These are phyloP conservation scores for Drosophila histrio DNA, from an alignment of 2,888 invertebrate species.

Conservation along the genomic window DNA sequence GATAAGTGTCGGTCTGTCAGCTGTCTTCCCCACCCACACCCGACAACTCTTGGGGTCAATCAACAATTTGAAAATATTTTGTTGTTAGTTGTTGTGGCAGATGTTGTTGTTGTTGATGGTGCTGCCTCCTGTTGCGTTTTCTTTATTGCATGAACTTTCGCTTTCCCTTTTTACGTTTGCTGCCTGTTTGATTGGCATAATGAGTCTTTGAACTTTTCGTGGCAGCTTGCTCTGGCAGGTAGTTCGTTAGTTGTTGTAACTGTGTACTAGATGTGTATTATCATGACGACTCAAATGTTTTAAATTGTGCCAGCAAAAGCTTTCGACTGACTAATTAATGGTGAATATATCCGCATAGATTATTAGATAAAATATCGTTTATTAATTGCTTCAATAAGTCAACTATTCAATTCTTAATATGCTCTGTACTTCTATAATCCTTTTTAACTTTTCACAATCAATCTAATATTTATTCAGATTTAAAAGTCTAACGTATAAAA, in stretches of 20 bases:
- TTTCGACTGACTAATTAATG: constrained; percentile 22
- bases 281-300: constrained; percentile 16
- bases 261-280: constrained; percentile 34
- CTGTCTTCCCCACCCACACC: constrained; percentile 50
- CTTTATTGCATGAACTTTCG: constrained; percentile 65
- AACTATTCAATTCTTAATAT: no score
- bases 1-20: constrained; percentile 63
- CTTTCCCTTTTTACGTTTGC: constrained; percentile 67
- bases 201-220: constrained; percentile 60
- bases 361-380: neutral
- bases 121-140: constrained; percentile 65
- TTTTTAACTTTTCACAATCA: no score
- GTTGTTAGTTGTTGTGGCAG: constrained; percentile 30
- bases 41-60: constrained; percentile 63
- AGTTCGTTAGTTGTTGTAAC: constrained; percentile 36
- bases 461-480: no score
- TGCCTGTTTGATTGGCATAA: constrained; percentile 58
- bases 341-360: no score
- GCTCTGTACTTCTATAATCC: no score
- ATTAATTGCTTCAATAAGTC: neutral
- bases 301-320: constrained; percentile 29
- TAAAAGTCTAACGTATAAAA: neutral
- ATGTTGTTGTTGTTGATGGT: constrained; percentile 30
- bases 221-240: constrained; percentile 44
- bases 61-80: constrained; percentile 56